Base-by-base conservation (phyloP, 2,113 vertebrate genomes). In the Misgurnus anguillicaudatus region DNA sequence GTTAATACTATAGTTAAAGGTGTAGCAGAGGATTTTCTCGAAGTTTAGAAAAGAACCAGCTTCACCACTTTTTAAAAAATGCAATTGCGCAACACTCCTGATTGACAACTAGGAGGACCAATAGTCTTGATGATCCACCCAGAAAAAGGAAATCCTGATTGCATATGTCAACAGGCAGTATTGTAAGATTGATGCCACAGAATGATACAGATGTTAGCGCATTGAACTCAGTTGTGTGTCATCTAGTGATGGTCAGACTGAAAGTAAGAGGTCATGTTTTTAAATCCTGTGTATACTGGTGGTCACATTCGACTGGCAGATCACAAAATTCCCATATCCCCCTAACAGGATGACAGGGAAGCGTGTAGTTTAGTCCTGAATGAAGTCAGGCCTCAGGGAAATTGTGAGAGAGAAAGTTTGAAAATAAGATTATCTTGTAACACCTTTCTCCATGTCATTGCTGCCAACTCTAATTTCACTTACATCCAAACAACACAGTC, bases 301-400 rank as follows among this genome's bases (percentile, higher is more conserved):
- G 11, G 51, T 85, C 80, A 81, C 84, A 73, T 16, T 45, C 61
- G 57, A 77, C 83, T 57, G 85, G 79, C 87, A 88, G 87, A 87
- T 81, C 17, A 85, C 65, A 86, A 88, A 90, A 86, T 87, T 80
- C 83, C 81, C 83, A 85, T 80, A 87, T 91, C 85, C 87, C 84
- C 81, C 87, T 91, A 89, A 87, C 87, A 77, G 80, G 91, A 91
- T 92, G 90, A 90, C 78, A 83, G 84, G 75, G 67, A 78, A 66
- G 14, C 19, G 48, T 36, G 77, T 81, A 13, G 38, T 75, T 60
- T 67, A 67, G 21, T 83, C 51, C 62, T 78, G 79, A 64, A 84
- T 85, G 21, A 86, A 85, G 81, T 82, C 75, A 79, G 69, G 83
- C 66, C 87, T 16, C 24, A 41, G 69, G 57, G 7, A 38, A 3